Base-by-base conservation (phyloP, 2,888 invertebrate genomes). In the Phaonia tiefii region DNA sequence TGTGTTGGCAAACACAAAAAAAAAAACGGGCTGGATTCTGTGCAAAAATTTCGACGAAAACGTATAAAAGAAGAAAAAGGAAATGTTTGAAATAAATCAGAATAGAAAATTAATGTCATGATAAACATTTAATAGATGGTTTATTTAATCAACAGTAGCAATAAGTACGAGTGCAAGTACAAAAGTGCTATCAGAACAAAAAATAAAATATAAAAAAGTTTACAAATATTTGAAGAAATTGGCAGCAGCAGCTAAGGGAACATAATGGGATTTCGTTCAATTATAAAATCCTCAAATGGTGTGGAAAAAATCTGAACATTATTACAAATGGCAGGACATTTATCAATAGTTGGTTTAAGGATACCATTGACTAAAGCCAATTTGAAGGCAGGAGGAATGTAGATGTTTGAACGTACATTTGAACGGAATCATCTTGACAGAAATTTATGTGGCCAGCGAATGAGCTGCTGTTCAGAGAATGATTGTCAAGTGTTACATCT, bases 51-150 rank as follows among this genome's bases (percentile, higher is more conserved):
- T n/a, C n/a, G n/a, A n/a, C n/a, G n/a, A n/a, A n/a, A n/a, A n/a
- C n/a, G n/a, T n/a, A 42, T 20, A 20, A 63, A 8, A 31, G 20
- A 63, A 63, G 63, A 42, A 46, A 54, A 69, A 49, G 76, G 20
- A 77, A 81, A 81, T 75, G 42, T 20, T 67, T 65, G 67, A 78
- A 75, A 81, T 81, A 81, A 81, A 81, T 81, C 80, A 81, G 66
- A 78, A 78, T 71, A 75, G 81, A 67, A n/a, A n/a, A n/a, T n/a
- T n/a, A n/a, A 74, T 77, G 78, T 54, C 75, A 42, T 72, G 63
- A 81, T 75, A 81, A 81, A 72, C 65, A 72, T 49, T 67, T 75
- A n/a, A 75, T 56, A 69, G 75, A 75, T 77, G 77, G 75, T 75
- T 81, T 81, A 81, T 81, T 78, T 72, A 75, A 78, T 81, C 75